A percentile compares a stretch with the other conserved stretches of the same genome.
These are phyloP conservation scores for Isurus oxyrinchus DNA, from an alignment of 2,113 vertebrate species.

Conservation along the genomic window DNA sequence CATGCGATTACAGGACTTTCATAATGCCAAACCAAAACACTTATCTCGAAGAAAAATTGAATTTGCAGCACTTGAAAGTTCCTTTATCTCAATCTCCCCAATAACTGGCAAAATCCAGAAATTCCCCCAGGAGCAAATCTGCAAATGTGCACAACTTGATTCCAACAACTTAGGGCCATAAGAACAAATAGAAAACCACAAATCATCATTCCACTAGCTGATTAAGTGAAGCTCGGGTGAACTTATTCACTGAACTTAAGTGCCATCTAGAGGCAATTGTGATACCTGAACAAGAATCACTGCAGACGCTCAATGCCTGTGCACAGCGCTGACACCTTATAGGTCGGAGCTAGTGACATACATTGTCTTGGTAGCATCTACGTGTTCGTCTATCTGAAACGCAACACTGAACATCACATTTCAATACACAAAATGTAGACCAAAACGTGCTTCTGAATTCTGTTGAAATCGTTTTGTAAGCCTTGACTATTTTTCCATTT, in stretches of 20 bases:
- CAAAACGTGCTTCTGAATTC: neutral
- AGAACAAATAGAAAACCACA: neutral
- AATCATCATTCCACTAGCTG: neutral
- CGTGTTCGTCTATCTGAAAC: neutral
- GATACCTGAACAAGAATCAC: neutral
- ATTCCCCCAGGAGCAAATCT: neutral
- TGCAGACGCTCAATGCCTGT: neutral
- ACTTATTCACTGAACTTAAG: constrained; percentile 17
- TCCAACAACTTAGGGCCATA: neutral
- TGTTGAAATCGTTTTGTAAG: neutral
- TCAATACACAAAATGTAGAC: neutral
- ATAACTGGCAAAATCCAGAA: neutral
- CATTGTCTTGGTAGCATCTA: neutral
- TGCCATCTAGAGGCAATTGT: constrained; percentile 17
- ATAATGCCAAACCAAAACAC: neutral
- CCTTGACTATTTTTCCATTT: neutral
- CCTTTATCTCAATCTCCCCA: neutral
- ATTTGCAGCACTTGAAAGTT: neutral
- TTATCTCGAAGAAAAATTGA: neutral
- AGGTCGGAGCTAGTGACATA: neutral
- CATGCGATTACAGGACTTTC: neutral
- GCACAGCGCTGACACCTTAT: neutral
- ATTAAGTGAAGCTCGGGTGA: neutral
- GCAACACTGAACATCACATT: neutral
- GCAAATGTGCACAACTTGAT: neutral